phyloP scores from a whole-genome alignment of 1,140 invertebrate genomes.

The Trichomalopsis sarcophagae region DNA sequence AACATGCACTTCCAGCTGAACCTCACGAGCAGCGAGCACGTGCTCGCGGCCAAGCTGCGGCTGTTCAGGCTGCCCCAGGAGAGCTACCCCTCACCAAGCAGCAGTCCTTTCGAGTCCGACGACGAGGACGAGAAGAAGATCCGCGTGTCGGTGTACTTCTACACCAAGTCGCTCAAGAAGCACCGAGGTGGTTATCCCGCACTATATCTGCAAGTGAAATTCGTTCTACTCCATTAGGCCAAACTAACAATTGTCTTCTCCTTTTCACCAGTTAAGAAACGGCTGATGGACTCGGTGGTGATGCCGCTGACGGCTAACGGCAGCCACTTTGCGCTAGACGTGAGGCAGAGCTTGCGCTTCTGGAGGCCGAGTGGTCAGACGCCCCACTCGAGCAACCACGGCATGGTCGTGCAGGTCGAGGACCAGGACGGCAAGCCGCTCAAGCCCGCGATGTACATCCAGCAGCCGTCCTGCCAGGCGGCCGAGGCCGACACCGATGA shows the following conservation, averaged over 20 bases:
- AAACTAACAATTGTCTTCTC: background rate
- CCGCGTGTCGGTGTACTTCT: conserved; percentile 79
- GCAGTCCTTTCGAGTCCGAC: conserved; percentile 60
- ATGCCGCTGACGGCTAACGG: conserved; percentile 67
- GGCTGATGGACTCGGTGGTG: conserved; percentile 76
- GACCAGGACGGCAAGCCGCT: conserved; percentile 78
- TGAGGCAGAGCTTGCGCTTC: conserved; percentile 65
- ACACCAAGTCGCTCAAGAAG: conserved; percentile 77
- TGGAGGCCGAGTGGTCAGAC: conserved; percentile 63
- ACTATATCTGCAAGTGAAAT: no score
- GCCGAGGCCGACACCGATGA: conserved; percentile 62
- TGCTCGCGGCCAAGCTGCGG: conserved; percentile 76
- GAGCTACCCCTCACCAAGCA: conserved; percentile 54
- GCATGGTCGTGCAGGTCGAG: conserved; percentile 78
- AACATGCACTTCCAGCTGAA: conserved; percentile 78
- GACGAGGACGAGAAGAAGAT: conserved; percentile 77
- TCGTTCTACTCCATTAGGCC: background rate
- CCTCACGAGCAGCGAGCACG: conserved; percentile 70
- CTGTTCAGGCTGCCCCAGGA: conserved; percentile 75
- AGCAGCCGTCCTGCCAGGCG: conserved; percentile 71
- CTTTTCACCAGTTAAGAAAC: conserved; percentile 73
- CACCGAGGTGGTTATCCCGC: conserved; percentile 64
- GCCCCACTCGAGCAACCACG: conserved; percentile 73
- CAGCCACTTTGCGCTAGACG: conserved; percentile 68
- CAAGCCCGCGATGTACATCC: conserved; percentile 75